These are phyloP conservation scores for Drosophila parthenogenetica DNA, from an alignment of 2,888 invertebrate species.

Conservation along the genomic window DNA sequence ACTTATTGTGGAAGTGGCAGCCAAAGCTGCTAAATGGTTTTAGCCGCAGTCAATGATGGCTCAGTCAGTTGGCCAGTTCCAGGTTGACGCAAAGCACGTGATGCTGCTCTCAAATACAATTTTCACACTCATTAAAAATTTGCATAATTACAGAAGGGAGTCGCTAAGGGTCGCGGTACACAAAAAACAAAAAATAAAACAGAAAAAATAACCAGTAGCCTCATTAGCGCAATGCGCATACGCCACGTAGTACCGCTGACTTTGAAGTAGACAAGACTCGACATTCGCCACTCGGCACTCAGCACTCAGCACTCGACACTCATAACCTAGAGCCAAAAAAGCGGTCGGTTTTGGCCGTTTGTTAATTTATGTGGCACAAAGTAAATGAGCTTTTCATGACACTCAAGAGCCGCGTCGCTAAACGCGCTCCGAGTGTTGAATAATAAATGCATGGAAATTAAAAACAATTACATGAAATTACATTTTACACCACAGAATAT, in stretches of 20 bases:
- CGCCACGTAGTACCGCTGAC: slow-evolving; percentile 36
- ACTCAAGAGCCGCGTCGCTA: slow-evolving; percentile 57
- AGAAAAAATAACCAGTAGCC: slow-evolving; percentile 18
- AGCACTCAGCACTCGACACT: slow-evolving; percentile 21
- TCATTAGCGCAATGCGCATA: slow-evolving; percentile 65
- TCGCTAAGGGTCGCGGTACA: slow-evolving; percentile 3
- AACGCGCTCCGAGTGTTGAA: slow-evolving; percentile 57
- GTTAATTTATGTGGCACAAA: slow-evolving; percentile 66
- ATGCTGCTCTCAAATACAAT: slow-evolving; percentile 55
- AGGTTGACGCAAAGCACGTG: slow-evolving; percentile 48
- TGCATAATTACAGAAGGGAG: slow-evolving; percentile 71
- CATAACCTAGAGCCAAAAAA: slow-evolving; percentile 44
- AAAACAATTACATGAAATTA: slow-evolving; percentile 75
- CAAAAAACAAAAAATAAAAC: not conserved
- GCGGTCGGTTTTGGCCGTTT: slow-evolving; percentile 33
- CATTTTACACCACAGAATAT: slow-evolving; percentile 50
- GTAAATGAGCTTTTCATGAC: slow-evolving; percentile 72
- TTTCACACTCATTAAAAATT: slow-evolving; percentile 79
- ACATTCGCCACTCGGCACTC: not conserved
- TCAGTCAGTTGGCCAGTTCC: slow-evolving; percentile 21
- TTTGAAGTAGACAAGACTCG: slow-evolving; percentile 59
- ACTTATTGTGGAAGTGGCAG: slow-evolving; percentile 18
- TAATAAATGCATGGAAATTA: slow-evolving; percentile 75
- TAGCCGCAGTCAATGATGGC: slow-evolving; percentile 63
- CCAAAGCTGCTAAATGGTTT: slow-evolving; percentile 58